A percentile compares a stretch with the other conserved stretches of the same genome.
Evolutionary conservation across 2,113 vertebrate species (phyloP).

Genomic region (Eublepharis macularius): DNA sequence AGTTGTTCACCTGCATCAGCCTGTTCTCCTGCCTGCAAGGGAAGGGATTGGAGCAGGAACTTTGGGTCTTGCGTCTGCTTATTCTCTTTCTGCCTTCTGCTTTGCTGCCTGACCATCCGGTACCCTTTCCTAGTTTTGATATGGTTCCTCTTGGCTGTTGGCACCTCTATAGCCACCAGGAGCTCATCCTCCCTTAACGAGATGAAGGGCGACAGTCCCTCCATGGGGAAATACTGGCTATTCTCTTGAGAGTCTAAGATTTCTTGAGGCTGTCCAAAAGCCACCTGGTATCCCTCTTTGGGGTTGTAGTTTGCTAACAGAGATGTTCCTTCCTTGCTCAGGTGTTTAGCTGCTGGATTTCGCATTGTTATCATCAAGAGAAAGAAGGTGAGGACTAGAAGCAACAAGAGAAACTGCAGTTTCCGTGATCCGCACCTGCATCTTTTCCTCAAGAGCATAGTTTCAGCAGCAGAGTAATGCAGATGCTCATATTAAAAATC

Average conservation of each 20-base stretch:
- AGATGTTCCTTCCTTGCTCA: constrained; percentile 45
- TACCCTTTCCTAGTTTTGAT: constrained; percentile 76
- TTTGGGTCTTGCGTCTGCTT: constrained; percentile 34
- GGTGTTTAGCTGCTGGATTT: constrained; percentile 67
- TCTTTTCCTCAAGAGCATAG: constrained; percentile 80
- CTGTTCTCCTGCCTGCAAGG: not conserved
- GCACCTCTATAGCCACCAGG: constrained; percentile 73
- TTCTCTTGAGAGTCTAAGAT: constrained; percentile 80
- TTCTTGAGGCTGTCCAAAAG: constrained; percentile 74
- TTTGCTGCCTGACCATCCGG: constrained; percentile 71
- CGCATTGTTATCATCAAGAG: constrained; percentile 73
- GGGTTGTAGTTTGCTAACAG: constrained; percentile 50
- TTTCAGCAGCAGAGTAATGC: constrained; percentile 62
- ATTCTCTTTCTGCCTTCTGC: constrained; percentile 52
- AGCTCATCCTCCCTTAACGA: constrained; percentile 86
- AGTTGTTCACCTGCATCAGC: constrained; percentile 29
- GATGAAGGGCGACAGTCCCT: constrained; percentile 75
- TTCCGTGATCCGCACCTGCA: constrained; percentile 67
- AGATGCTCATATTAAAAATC: constrained; percentile 74
- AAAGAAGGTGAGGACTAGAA: constrained; percentile 75
- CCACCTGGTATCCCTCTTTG: constrained; percentile 55
- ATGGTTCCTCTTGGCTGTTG: constrained; percentile 66
- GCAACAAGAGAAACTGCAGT: constrained; percentile 74
- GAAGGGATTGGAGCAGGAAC: constrained; percentile 49
- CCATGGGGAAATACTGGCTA: constrained; percentile 68